Evolutionary conservation across 2,888 invertebrate genomes (phyloP).

Genomic region (Formica aserva): DNA sequence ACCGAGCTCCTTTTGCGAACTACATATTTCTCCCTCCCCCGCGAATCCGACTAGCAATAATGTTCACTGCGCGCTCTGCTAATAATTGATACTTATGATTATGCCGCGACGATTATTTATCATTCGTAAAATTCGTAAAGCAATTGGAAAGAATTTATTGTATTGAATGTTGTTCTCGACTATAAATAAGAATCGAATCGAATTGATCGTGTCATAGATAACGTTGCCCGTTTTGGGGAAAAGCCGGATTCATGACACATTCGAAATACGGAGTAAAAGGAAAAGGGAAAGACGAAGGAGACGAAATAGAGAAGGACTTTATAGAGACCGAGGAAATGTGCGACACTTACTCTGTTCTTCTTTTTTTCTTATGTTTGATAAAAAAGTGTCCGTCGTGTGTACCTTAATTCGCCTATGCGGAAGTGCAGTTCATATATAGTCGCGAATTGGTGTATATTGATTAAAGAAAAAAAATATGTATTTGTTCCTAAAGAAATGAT

Average conservation of each 20-base stretch:
- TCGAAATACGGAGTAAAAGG: constrained; percentile 49
- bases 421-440: constrained; percentile 80
- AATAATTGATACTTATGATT: constrained; percentile 25
- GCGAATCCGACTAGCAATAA: constrained; percentile 25
- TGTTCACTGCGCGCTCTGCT: constrained; percentile 17
- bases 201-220: constrained; percentile 12
- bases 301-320: constrained; percentile 28
- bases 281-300: constrained; percentile 67
- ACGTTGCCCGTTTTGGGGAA: constrained; percentile 47
- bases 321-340: constrained; percentile 33
- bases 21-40: constrained; percentile 36
- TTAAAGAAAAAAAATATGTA: constrained; percentile 80
- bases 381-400: constrained; percentile 73
- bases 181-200: constrained; percentile 8
- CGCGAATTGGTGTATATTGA: constrained; percentile 85
- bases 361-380: constrained; percentile 56
- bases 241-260: constrained; percentile 8
- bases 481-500: constrained; percentile 84
- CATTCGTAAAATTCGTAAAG: constrained; percentile 6
- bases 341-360: constrained; percentile 38
- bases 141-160: constrained; percentile 1
- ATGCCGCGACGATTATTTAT: constrained; percentile 1
- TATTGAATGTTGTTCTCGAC: constrained; percentile 33
- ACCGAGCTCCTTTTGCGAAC: constrained; percentile 48
- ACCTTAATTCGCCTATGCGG: constrained; percentile 76